A percentile compares a stretch with the other conserved stretches of the same genome.
Conservation (phyloP, 2,113 vertebrate genomes). For the Trochalopteron elliotii region DNA sequence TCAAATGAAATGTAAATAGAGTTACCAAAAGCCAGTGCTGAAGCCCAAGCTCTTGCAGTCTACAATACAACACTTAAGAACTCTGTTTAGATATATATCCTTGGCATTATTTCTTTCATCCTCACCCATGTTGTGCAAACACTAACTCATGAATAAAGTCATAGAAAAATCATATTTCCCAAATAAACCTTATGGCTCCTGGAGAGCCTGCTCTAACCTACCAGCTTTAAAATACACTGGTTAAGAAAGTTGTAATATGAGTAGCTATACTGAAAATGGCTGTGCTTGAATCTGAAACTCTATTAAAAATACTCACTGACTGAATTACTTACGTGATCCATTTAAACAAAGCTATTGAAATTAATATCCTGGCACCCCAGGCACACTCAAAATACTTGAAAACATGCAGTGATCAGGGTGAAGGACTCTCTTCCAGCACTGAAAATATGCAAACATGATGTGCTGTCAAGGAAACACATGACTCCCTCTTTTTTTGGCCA, state of each 20-base stretch:
- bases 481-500: not conserved
- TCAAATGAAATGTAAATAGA: not conserved
- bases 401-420: not conserved
- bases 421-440: not conserved
- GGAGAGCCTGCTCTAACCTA: not conserved
- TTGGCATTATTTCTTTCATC: not conserved
- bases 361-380: not conserved
- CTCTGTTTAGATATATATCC: not conserved
- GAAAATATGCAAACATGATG: conserved; percentile 22
- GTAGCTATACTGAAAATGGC: not conserved
- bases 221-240: not conserved
- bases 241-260: not conserved
- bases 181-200: not conserved
- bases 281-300: not conserved
- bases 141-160: not conserved
- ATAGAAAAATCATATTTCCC: not conserved
- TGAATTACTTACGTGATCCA: not conserved
- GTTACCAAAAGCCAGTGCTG: not conserved
- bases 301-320: not conserved
- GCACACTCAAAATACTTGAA: not conserved
- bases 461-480: conserved; percentile 25
- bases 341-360: not conserved
- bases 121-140: not conserved
- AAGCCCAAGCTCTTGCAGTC: not conserved
- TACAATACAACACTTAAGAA: not conserved